Conservation (phyloP, 2,113 vertebrate species). For the Toxostoma redivivum region DNA sequence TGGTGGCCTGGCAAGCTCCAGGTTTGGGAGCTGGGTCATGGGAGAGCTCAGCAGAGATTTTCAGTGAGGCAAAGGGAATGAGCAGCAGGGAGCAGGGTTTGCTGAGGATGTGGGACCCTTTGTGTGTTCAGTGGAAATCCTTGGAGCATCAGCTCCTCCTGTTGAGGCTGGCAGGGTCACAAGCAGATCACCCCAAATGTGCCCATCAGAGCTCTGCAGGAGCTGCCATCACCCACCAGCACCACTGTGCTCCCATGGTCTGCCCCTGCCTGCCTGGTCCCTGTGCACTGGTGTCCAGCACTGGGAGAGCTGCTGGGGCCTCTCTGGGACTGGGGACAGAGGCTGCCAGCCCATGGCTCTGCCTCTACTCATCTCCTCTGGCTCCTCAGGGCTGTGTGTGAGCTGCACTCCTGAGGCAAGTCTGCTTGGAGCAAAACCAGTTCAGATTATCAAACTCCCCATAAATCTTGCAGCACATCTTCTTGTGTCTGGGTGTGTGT, state of each 20-base stretch:
- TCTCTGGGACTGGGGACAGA: not conserved
- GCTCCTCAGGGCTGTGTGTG: not conserved
- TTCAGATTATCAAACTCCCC: not conserved
- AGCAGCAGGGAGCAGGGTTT: not conserved
- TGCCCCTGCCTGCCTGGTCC: not conserved
- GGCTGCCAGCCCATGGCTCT: not conserved
- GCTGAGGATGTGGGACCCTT: not conserved
- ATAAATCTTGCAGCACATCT: not conserved
- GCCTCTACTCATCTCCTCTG: not conserved
- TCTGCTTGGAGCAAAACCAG: not conserved
- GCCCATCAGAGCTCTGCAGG: not conserved
- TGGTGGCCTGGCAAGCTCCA: not conserved
- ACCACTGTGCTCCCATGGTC: rapidly evolving
- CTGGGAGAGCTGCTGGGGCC: not conserved
- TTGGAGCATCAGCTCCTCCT: not conserved
- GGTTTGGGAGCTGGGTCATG: not conserved
- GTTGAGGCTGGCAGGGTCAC: no score
- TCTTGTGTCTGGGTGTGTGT: not conserved
- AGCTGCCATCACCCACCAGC: not conserved
- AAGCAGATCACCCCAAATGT: no score
- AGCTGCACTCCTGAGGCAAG: not conserved
- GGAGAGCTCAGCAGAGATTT: not conserved
- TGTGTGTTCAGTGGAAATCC: not conserved
- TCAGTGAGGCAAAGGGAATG: not conserved
- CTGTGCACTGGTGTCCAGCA: rapidly evolving